These are phyloP conservation scores for Eolophus roseicapilla DNA, from an alignment of 2,113 vertebrate genomes.

Conservation along the genomic window DNA sequence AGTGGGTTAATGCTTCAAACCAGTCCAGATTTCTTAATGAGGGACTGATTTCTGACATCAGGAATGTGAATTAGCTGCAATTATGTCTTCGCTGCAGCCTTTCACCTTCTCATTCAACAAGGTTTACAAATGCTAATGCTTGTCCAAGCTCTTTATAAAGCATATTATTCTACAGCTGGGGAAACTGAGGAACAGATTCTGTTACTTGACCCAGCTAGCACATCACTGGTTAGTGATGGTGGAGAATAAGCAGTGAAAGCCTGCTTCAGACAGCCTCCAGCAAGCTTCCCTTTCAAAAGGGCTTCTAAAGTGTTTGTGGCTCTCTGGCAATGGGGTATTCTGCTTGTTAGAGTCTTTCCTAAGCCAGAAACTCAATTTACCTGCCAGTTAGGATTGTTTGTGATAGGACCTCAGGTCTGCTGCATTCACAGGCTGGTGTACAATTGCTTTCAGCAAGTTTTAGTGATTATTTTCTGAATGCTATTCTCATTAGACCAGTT, in stretches of 20 bases:
- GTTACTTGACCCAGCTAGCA: not conserved
- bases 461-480: not conserved
- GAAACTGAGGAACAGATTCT: conserved; percentile 36
- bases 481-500: not conserved
- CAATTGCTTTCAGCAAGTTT: not conserved
- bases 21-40: conserved; percentile 40
- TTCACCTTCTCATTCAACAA: conserved; percentile 21
- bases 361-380: not conserved
- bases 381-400: not conserved
- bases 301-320: not conserved
- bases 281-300: not conserved
- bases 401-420: not conserved
- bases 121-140: conserved; percentile 35
- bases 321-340: not conserved
- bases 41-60: conserved; percentile 51
- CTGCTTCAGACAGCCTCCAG: not conserved
- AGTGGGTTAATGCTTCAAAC: conserved; percentile 15
- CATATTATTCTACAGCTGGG: not conserved
- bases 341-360: not conserved
- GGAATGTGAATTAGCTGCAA: conserved; percentile 46
- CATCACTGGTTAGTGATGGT: not conserved
- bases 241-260: not conserved
- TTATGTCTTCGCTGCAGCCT: conserved; percentile 26
- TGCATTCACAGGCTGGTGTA: not conserved
- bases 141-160: not conserved